Evolutionary conservation across 2,113 vertebrate genomes (phyloP), one percentile per base, ranked within the genome.

Genomic region (Malurus elegans): DNA sequence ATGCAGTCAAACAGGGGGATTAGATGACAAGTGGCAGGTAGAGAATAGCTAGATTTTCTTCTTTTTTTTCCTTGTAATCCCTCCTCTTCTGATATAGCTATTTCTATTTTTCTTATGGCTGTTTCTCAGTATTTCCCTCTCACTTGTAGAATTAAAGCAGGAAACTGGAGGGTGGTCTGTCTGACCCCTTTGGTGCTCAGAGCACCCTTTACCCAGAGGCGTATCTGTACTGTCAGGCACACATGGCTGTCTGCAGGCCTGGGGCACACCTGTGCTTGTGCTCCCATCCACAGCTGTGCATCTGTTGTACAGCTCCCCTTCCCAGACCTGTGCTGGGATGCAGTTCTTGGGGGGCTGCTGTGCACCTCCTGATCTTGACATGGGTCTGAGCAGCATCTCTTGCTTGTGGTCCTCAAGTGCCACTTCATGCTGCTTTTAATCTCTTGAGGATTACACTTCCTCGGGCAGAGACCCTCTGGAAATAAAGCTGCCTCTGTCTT

Each of bases 401-500:
- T 36, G 18, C 51, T 81, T 50, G 19, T 86, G 47, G 4, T 82
- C 23, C 34, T 29, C 10, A 60, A 28, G 38, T 36, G 21, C 23
- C 28, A 25, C 18, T 47, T 82, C 38, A 17, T 19, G 9, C 19
- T 42, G 32, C 0, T 0, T 47, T 75, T 56, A 12, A 53, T 36
- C 25, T 67, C 21, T 38, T 36, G 23, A 53, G 15, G 29, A 21
- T 70, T 79, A 45, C 12, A 8, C 18, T 79, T 86, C 42, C 62
- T 21, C 11, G 31, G 36, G 12, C 24, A 28, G 47, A 89, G 28
- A 44, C 14, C 34, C 69, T 60, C 36, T 3, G 1, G 17, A 88
- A 81, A 32, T 25, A 56, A 14, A 81, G 6, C 44, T 85, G 25
- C 45, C 3, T 40, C 18, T 72, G 10, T 40, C 34, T 38, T 36